Base-by-base conservation (phyloP, 2,888 invertebrate species). In the Drosophila kuntzei region DNA sequence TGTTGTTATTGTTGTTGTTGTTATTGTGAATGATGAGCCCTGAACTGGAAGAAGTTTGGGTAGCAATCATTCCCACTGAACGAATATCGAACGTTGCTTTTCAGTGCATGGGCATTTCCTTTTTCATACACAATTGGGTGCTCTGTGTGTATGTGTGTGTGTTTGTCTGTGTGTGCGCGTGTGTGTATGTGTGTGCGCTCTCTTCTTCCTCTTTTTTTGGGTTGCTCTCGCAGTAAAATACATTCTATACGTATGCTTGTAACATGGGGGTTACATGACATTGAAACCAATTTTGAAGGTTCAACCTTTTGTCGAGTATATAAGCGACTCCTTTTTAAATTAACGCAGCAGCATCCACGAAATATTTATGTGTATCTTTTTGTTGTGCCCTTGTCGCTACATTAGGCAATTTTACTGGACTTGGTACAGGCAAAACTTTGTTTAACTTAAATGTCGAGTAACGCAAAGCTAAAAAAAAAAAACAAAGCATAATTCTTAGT, bases 231-330 rank as follows among this genome's bases (percentile, higher is more conserved):
- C 36, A 9, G 46, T 16, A 36, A 41, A 43, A 29, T 8, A 20
- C 46, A 29, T 29, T 74, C 64, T 18, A 27, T 2, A 37, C 60
- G 65, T 2, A 37, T 63, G 65, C 37, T 57, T 76, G 71, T 71
- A 85, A 82, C 79, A 85, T 68, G 75, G 80, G 86, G 88, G 84
- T 84, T 87, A 87, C 88, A 82, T 84, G 88, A 87, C 88, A 84
- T 86, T 85, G 84, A 87, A 87, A 86, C 86, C 68, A 55, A 79
- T 66, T 82, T 83, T 82, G 83, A 85, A 87, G 85, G 87, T 87
- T 86, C 71, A 79, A 71, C 69, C 51, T 63, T 32, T 53, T 57
- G 62, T 57, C 20, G 18, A 29, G 9, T 20, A 37, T 18, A 41
- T 54, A 18, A 43, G 34, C 11, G 3, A 29, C 18, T 32, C n/a